phyloP scores from a whole-genome alignment of 2,888 invertebrate genomes.

The Hylaea fasciaria region DNA sequence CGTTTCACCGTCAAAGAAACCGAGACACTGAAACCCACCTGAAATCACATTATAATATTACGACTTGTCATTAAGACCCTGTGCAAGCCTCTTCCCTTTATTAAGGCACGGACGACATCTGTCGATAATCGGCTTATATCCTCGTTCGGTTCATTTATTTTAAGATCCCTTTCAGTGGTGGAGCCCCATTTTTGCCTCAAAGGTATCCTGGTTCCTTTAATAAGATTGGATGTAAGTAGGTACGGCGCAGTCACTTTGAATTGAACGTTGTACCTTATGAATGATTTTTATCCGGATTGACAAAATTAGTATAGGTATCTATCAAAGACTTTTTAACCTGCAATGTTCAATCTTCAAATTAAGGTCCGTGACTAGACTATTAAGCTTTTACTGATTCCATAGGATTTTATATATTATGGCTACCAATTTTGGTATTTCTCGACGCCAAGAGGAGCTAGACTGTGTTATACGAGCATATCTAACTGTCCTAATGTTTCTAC shows the following conservation, averaged over 20 bases:
- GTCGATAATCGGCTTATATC: slow-evolving; percentile 71
- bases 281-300: background rate
- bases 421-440: no score
- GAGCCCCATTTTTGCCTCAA: slow-evolving; percentile 25
- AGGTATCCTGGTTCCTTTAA: slow-evolving; percentile 28
- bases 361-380: no score
- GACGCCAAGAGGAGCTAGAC: no score
- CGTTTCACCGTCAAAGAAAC: background rate
- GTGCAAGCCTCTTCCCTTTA: slow-evolving; percentile 14
- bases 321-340: background rate
- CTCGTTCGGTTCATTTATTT: slow-evolving; percentile 44
- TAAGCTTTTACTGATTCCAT: no score
- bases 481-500: no score
- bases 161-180: slow-evolving; percentile 35
- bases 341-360: no score
- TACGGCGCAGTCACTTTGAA: slow-evolving; percentile 10
- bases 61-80: slow-evolving; percentile 17
- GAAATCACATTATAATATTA: slow-evolving; percentile 12
- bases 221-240: slow-evolving; percentile 24
- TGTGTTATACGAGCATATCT: no score
- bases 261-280: slow-evolving; percentile 7
- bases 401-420: no score
- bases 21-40: background rate
- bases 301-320: background rate
- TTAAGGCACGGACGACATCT: slow-evolving; percentile 51